Conservation (phyloP, 92 coral and sea anemone species). For the Diadumene lineata region DNA sequence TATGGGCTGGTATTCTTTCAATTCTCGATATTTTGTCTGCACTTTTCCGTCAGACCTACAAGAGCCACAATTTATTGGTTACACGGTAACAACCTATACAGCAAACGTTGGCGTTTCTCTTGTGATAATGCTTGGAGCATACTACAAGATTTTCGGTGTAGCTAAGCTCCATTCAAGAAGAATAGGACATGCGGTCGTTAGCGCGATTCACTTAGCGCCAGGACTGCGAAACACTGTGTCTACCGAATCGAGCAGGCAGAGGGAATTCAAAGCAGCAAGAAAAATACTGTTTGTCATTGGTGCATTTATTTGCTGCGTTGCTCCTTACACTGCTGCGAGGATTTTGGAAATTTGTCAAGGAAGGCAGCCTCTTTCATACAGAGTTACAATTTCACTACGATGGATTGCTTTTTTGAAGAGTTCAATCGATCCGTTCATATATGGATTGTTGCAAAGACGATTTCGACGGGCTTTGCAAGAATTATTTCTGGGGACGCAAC, state of each 20-base stretch:
- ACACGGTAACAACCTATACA: slow-evolving; percentile 66
- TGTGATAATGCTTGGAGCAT: slow-evolving; percentile 70
- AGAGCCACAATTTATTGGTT: slow-evolving; percentile 55
- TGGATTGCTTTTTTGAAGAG: slow-evolving; percentile 94
- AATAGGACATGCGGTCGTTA: slow-evolving; percentile 92
- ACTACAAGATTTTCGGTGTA: slow-evolving; percentile 89
- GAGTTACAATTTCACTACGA: slow-evolving; percentile 69
- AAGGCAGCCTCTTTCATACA: slow-evolving; percentile 40
- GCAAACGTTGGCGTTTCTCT: slow-evolving; percentile 83
- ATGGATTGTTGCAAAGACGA: slow-evolving; percentile 88
- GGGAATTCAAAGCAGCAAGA: slow-evolving; percentile 95
- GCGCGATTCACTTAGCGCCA: slow-evolving; percentile 70
- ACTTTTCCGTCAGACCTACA: slow-evolving; percentile 79
- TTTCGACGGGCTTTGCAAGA: slow-evolving; percentile 82
- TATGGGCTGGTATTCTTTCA: slow-evolving; percentile 80
- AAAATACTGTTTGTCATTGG: slow-evolving; percentile 95
- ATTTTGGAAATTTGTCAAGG: slow-evolving; percentile 59
- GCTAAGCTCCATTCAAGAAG: slow-evolving; percentile 91
- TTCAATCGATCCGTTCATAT: slow-evolving; percentile 88
- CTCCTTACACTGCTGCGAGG: slow-evolving; percentile 82
- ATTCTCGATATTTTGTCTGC: slow-evolving; percentile 71
- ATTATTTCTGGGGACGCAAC: slow-evolving; percentile 74
- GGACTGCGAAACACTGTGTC: slow-evolving; percentile 68
- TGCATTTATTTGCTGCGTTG: slow-evolving; percentile 88
- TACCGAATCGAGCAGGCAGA: slow-evolving; percentile 86